Evolutionary conservation across 2,888 invertebrate genomes (phyloP).

Genomic region (Synergus japonicus): DNA sequence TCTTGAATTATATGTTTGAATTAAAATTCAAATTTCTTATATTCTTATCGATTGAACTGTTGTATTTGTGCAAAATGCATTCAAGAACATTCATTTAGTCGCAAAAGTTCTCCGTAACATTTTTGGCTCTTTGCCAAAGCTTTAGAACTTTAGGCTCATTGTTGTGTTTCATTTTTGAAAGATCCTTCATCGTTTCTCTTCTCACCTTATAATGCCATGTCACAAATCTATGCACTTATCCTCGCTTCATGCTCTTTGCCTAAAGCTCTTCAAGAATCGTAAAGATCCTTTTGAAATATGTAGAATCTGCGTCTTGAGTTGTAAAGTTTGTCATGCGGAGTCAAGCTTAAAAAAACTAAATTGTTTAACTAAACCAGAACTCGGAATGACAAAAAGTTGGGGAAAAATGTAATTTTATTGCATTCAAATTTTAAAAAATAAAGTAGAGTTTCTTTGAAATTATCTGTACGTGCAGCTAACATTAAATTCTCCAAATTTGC

Average conservation of each 20-base stretch:
- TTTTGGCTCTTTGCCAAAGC: constrained; percentile 57
- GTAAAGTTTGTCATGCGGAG: too few species aligned
- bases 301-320: too few species aligned
- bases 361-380: too few species aligned
- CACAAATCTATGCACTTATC: background rate
- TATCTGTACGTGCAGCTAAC: too few species aligned
- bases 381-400: too few species aligned
- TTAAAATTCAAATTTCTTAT: background rate
- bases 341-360: too few species aligned
- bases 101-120: constrained; percentile 44
- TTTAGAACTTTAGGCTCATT: constrained; percentile 52
- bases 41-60: constrained; percentile 19
- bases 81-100: constrained; percentile 29
- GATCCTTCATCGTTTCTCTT: constrained; percentile 38
- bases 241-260: background rate
- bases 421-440: too few species aligned
- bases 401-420: too few species aligned
- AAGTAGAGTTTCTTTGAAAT: too few species aligned
- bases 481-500: too few species aligned
- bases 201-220: constrained; percentile 40
- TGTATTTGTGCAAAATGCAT: constrained; percentile 21
- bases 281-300: too few species aligned
- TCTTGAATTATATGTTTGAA: background rate
- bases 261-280: background rate
- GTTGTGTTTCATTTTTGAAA: constrained; percentile 27